Evolutionary conservation across 2,113 vertebrate species (phyloP), one percentile per base, ranked within the genome.

Genomic region (Anguilla japonica): DNA sequence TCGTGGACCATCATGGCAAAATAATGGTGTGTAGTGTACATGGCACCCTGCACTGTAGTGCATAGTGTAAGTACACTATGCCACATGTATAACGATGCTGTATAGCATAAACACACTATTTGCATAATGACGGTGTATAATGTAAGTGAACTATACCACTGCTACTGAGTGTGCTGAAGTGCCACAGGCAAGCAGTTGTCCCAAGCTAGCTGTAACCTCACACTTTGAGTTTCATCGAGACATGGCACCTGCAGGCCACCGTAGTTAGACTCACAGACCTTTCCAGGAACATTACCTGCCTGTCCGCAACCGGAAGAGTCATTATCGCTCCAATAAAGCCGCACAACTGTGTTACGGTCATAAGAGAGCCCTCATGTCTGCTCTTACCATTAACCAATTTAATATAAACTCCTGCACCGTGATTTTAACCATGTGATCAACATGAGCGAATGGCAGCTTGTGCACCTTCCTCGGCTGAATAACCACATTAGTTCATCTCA

Each of bases 391-490:
- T 26, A 85, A 85, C 50, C 1, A 22, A 22, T 71, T 22, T 71
- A 71, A 71, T 71, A 71, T 22, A 22, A 71, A 71, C 20, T 9
- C 63, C 63, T n/a, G 20, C 20, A 11, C 75, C 13, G 50, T 18
- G 6, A 40, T 60, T 80, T 39, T 50, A 57, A 46, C 46, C 78
- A 11, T 26, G 29, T 41, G 71, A 84, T 82, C 84, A 84, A 81
- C 86, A 71, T 16, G 60, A 4, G 20, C 20, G 4, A 4, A 63
- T 18, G 20, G 22, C 85, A 41, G 22, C 41, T 50, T 83, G 9
- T 43, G 84, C 89, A 89, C 67, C 41, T 41, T 67, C 88, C 83
- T 87, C 9, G 86, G 84, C 50, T 85, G 82, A 81, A 89, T 56
- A 82, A 84, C 83, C 41, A n/a, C 20, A 22, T 71, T 22, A 22